A percentile compares a stretch with the other conserved stretches of the same genome.
Evolutionary conservation across 2,797 vertebrate genomes (phyloP).

Genomic region (Lepus oiostolus): DNA sequence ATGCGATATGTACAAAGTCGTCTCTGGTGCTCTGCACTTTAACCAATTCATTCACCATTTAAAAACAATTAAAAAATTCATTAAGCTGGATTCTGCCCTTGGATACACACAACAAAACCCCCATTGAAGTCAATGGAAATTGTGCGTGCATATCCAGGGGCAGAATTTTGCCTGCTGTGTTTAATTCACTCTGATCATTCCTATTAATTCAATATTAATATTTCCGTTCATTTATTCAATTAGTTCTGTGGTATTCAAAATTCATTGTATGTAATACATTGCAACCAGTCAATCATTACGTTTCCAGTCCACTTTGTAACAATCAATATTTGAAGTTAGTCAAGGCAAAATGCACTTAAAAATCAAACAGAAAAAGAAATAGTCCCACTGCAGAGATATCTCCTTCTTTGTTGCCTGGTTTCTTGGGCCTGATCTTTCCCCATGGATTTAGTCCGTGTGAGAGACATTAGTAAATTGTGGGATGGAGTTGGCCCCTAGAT

Average conservation of each 20-base stretch:
- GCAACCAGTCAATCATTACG: slow-evolving; percentile 87
- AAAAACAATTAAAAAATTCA: slow-evolving; percentile 90
- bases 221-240: slow-evolving; percentile 91
- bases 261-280: slow-evolving; percentile 91
- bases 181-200: slow-evolving; percentile 91
- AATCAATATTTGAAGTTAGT: slow-evolving; percentile 85
- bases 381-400: slow-evolving; percentile 57
- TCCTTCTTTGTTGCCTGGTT: slow-evolving; percentile 64
- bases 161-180: slow-evolving; percentile 88
- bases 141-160: slow-evolving; percentile 87
- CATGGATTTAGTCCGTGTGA: slow-evolving; percentile 64
- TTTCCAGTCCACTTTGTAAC: slow-evolving; percentile 88
- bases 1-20: slow-evolving; percentile 80
- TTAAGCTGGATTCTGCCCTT: slow-evolving; percentile 86
- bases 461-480: slow-evolving; percentile 57
- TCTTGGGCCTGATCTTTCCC: slow-evolving; percentile 46
- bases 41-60: slow-evolving; percentile 88
- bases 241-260: slow-evolving; percentile 90
- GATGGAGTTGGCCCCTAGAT: slow-evolving; percentile 63
- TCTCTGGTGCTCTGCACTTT: slow-evolving; percentile 86
- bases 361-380: slow-evolving; percentile 75
- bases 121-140: slow-evolving; percentile 88
- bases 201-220: slow-evolving; percentile 91
- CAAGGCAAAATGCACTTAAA: slow-evolving; percentile 78
- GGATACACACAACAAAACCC: slow-evolving; percentile 87